Base-by-base conservation (phyloP, 2,113 vertebrate species). In the Nibea albiflora region DNA sequence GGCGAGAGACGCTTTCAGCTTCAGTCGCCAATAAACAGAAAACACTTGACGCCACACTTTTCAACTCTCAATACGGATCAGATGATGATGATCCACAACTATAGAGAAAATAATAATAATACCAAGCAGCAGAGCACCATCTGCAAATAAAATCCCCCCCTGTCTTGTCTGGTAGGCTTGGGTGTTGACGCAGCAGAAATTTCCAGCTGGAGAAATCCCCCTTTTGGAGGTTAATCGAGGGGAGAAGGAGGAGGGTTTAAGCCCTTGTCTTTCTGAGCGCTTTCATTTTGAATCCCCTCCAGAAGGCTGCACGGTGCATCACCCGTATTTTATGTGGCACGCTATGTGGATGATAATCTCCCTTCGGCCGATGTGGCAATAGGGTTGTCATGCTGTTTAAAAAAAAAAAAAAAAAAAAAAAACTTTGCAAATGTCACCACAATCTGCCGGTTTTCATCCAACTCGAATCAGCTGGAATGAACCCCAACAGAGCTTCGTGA, bases 151-250 rank as follows among this genome's bases (percentile, higher is more conserved):
- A 94, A 89, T 83, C 90, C 91, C 95, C 44, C 83, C 89, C 83
- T 90, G 89, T 94, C 93, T 95, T 92, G 92, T 95, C 93, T 95
- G 92, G 85, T 92, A 85, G 94, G 95, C 94, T 94, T 95, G 95
- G 96, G 95, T 96, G 96, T 98, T 98, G 97, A 97, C 96, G 96
- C 96, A 97, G 97, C 96, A 98, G 94, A 97, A 97, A 96, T 96
- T 96, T 95, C 96, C 96, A 95, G 95, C 95, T 96, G 96, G 96
- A 97, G 96, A 96, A 97, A 97, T 95, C 96, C 96, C 97, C 96
- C 95, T 96, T 95, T 95, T 92, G 89, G 94, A 95, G 94, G 95
- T 96, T 95, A 96, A 94, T 87, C 87, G 94, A 89, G 93, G 92
- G 93, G 90, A 94, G 85, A 77, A 79, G 82, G 73, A 66, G 65